phyloP scores from a whole-genome alignment of 2,113 vertebrate species.

The Zapus hudsonius region DNA sequence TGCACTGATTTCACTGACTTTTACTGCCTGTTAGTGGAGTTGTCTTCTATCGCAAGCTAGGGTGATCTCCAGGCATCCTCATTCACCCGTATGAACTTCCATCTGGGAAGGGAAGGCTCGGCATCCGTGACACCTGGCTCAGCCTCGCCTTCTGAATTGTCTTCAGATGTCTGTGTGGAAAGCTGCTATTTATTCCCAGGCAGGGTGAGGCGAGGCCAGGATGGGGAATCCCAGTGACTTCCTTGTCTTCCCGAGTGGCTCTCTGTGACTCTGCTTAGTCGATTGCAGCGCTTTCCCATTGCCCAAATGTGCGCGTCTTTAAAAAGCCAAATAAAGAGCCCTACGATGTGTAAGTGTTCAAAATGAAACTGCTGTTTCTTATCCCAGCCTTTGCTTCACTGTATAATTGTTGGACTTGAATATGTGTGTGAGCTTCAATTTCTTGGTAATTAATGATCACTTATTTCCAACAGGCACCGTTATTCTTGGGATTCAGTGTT shows the following conservation, averaged over 20 bases:
- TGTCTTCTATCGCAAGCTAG: background rate
- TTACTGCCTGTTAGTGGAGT: background rate
- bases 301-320: constrained; percentile 47
- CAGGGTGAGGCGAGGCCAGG: background rate
- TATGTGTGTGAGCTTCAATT: background rate
- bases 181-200: constrained; percentile 10
- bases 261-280: background rate
- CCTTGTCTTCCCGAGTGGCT: background rate
- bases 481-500: background rate
- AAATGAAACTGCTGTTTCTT: background rate
- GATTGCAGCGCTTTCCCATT: constrained; percentile 20
- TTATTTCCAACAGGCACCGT: background rate
- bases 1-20: background rate
- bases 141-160: background rate
- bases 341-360: background rate
- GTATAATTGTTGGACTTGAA: background rate
- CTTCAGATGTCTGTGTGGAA: background rate
- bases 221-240: constrained; percentile 42
- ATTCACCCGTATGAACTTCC: background rate
- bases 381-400: background rate
- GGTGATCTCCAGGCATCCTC: background rate
- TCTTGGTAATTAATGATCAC: background rate
- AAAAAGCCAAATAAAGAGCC: constrained; percentile 61
- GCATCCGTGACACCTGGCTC: background rate
- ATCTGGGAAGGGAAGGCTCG: background rate